Evolutionary conservation across 2,888 invertebrate genomes (phyloP).

Genomic region (Resseliella maxima): DNA sequence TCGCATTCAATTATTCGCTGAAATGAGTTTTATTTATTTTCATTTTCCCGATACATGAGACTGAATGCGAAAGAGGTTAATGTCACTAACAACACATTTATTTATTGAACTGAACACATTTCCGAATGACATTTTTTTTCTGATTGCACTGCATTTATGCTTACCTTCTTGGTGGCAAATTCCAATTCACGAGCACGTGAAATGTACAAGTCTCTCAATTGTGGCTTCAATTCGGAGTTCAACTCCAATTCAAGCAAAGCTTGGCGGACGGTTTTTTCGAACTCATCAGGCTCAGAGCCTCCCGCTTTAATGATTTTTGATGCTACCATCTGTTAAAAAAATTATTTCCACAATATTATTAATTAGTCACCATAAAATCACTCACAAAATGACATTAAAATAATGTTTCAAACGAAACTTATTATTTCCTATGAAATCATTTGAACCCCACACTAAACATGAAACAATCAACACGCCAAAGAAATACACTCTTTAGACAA

Average conservation of each 20-base stretch:
- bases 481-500: background rate
- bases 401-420: background rate
- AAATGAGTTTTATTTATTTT: background rate
- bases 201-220: slow-evolving; percentile 93
- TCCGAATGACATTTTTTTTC: background rate
- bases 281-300: slow-evolving; percentile 90
- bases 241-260: slow-evolving; percentile 96
- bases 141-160: slow-evolving; percentile 58
- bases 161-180: slow-evolving; percentile 91
- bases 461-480: slow-evolving; percentile 51
- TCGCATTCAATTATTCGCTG: background rate
- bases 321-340: slow-evolving; percentile 73
- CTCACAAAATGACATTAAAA: background rate
- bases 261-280: slow-evolving; percentile 93
- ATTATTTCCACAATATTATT: background rate
- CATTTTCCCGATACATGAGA: background rate
- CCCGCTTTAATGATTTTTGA: slow-evolving; percentile 88
- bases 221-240: slow-evolving; percentile 96
- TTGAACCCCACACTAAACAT: background rate
- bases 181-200: slow-evolving; percentile 95
- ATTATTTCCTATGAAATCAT: background rate
- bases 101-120: background rate
- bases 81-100: slow-evolving; percentile 63
- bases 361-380: background rate
- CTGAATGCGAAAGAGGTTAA: slow-evolving; percentile 20